Evolutionary conservation across 1,140 invertebrate genomes (phyloP).

Genomic region (Liolophura sinensis): DNA sequence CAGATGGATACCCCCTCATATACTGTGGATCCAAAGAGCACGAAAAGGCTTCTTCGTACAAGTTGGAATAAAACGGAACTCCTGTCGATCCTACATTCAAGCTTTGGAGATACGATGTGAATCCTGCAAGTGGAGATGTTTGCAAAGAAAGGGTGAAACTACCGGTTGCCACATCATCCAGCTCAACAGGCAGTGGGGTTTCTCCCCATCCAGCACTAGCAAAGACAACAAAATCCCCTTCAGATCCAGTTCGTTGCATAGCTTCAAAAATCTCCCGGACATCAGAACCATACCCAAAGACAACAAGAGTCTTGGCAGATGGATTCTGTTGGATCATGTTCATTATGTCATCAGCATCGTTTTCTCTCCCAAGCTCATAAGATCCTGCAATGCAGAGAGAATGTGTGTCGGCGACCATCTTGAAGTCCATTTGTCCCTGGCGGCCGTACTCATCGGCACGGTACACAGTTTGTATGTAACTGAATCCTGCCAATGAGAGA

Average conservation of each 20-base stretch:
- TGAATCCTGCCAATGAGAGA: conserved; percentile 33
- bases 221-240: conserved; percentile 31
- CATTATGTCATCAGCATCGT: conserved; percentile 15
- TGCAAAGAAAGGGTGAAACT: conserved; percentile 14
- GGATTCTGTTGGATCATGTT: conserved; percentile 19
- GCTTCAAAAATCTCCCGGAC: conserved; percentile 23
- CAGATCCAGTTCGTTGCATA: conserved; percentile 15
- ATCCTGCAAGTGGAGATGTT: conserved; percentile 30
- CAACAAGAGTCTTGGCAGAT: conserved; percentile 32
- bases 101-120: conserved; percentile 18
- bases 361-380: conserved; percentile 21
- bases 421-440: conserved; percentile 12
- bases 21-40: no score
- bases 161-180: not conserved
- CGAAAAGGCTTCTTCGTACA: no score
- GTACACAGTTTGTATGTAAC: conserved; percentile 37
- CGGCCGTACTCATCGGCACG: conserved; percentile 11
- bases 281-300: conserved; percentile 22
- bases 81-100: conserved; percentile 15
- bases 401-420: conserved; percentile 10
- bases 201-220: conserved; percentile 35
- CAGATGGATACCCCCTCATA: no score
- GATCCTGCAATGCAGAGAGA: conserved; percentile 27
- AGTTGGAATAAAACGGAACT: conserved; percentile 19
- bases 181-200: conserved; percentile 6